Evolutionary conservation across 2,888 invertebrate genomes (phyloP).

Genomic region (Augiades crinisus): DNA sequence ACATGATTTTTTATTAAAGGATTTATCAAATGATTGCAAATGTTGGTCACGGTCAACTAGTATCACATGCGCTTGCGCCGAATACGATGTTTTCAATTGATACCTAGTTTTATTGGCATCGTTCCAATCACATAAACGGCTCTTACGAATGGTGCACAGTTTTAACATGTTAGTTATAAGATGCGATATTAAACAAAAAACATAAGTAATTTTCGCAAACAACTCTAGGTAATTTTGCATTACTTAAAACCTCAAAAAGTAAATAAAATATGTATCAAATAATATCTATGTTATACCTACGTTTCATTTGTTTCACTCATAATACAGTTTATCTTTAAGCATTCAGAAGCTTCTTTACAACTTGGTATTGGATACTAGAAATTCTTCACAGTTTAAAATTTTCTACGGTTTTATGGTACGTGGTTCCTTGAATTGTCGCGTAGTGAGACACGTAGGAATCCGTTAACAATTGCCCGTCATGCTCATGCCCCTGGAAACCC

Average conservation of each 20-base stretch:
- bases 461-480: slow-evolving; percentile 15
- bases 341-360: too few relatives aligned
- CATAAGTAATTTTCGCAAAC: neutral
- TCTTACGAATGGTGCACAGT: neutral
- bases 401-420: neutral
- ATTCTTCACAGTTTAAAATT: neutral
- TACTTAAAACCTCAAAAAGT: too few relatives aligned
- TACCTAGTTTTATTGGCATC: slow-evolving; percentile 28
- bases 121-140: slow-evolving; percentile 14
- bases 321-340: too few relatives aligned
- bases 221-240: too few relatives aligned
- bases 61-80: slow-evolving; percentile 24
- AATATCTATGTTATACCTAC: too few relatives aligned
- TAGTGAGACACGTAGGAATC: neutral
- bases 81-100: slow-evolving; percentile 28
- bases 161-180: too few relatives aligned
- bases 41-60: slow-evolving; percentile 34
- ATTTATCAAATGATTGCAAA: slow-evolving; percentile 14
- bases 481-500: slow-evolving; percentile 12
- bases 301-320: too few relatives aligned
- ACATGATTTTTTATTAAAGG: neutral
- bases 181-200: too few relatives aligned
- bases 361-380: too few relatives aligned
- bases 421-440: neutral
- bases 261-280: too few relatives aligned